Evolutionary conservation across 2,113 vertebrate species (phyloP).

Genomic region (Lasiurus borealis): DNA sequence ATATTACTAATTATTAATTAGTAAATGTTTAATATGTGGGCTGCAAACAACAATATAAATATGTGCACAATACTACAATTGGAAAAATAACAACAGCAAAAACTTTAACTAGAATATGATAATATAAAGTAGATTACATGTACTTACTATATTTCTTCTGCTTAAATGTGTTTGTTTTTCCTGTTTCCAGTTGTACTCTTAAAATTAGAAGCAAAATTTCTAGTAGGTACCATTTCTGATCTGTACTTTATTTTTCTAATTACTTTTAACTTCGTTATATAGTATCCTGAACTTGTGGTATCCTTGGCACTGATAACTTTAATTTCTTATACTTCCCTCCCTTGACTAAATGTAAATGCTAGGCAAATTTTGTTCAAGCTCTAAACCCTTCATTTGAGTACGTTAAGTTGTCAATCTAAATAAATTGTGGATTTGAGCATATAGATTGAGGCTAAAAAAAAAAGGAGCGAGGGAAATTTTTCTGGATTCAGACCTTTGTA

Average conservation of each 20-base stretch:
- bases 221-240: conserved; percentile 8
- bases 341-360: conserved; percentile 16
- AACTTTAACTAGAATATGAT: neutral
- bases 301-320: neutral
- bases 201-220: conserved; percentile 40
- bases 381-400: conserved; percentile 17
- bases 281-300: neutral
- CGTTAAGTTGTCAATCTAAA: neutral
- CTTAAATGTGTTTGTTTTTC: neutral
- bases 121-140: conserved; percentile 12
- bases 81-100: neutral
- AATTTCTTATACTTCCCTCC: neutral
- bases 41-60: neutral
- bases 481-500: neutral
- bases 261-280: conserved; percentile 8
- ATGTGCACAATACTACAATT: neutral
- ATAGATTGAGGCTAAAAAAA: neutral
- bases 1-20: neutral
- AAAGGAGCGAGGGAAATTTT: neutral
- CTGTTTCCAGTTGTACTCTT: neutral
- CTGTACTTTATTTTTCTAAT: neutral
- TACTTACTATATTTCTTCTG: conserved; percentile 23
- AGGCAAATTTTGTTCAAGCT: neutral
- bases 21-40: neutral
- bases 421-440: neutral